Evolutionary conservation across 2,888 invertebrate species (phyloP).

Genomic region (Scrobipalpa atriplicella): DNA sequence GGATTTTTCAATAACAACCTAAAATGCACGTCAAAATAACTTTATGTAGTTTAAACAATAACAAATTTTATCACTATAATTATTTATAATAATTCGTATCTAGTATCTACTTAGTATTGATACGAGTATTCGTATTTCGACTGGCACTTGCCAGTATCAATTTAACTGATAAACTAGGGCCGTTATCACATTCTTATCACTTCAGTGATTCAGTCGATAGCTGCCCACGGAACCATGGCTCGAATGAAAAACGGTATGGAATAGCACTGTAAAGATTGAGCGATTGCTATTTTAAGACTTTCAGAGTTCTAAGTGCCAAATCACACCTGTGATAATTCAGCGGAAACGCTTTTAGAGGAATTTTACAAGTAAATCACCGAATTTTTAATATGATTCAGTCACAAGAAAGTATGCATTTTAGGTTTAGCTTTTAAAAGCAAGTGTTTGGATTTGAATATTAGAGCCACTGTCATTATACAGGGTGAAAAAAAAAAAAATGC

Average conservation of each 20-base stretch:
- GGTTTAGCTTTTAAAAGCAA: no score
- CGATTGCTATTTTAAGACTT: no score
- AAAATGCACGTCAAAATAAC: neutral
- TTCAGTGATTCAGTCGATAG: slow-evolving; percentile 4
- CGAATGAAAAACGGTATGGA: neutral
- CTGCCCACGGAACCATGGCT: neutral
- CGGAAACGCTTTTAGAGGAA: no score
- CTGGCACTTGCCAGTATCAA: neutral
- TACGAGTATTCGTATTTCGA: neutral
- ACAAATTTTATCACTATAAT: neutral
- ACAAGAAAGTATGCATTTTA: no score
- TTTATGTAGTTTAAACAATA: neutral
- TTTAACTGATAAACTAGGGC: neutral
- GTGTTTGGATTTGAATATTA: no score
- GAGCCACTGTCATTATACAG: no score
- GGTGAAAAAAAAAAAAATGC: no score
- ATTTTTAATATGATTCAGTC: no score
- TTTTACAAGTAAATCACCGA: no score
- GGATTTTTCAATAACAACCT: neutral
- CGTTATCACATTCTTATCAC: slow-evolving; percentile 9
- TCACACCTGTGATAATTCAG: no score
- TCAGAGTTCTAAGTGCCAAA: no score
- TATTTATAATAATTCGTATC: neutral
- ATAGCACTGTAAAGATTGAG: no score
- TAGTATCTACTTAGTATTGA: neutral